Percentiles rank a stretch among this genome's conserved stretches.
Conservation (phyloP, 2,113 vertebrate species). For the Elachura formosa region DNA sequence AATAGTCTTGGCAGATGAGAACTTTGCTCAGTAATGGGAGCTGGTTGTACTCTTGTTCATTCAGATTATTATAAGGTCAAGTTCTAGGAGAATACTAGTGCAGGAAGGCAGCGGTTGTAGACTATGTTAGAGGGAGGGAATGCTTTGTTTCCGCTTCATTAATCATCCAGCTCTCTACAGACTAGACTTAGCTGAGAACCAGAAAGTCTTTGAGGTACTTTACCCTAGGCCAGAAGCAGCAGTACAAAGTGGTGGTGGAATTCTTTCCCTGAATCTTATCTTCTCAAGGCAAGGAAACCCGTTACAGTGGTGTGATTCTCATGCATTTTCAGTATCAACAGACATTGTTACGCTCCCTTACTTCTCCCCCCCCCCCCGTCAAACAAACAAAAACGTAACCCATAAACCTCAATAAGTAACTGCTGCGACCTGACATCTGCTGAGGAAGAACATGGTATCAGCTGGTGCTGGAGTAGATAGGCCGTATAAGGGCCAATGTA, state of each 20-base stretch:
- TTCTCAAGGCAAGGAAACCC: neutral
- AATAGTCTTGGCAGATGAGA: neutral
- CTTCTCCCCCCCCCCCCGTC: accelerated
- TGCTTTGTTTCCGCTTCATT: neutral
- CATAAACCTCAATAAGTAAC: neutral
- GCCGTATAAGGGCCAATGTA: neutral
- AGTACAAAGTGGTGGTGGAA: neutral
- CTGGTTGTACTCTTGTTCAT: neutral
- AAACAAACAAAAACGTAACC: neutral
- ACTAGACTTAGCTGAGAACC: neutral
- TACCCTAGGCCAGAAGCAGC: neutral
- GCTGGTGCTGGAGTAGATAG: neutral
- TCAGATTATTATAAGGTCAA: neutral
- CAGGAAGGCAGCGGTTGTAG: neutral
- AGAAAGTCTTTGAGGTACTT: neutral
- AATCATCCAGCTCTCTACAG: neutral
- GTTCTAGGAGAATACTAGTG: neutral
- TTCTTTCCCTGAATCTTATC: neutral
- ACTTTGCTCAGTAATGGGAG: neutral
- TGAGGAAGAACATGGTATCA: neutral
- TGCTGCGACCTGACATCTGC: neutral
- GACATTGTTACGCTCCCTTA: neutral
- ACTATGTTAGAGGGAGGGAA: neutral
- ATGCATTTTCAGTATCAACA: neutral
- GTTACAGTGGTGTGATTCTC: neutral